Conservation (phyloP, 2,113 vertebrate genomes). For the Cyphomyrus plagiostoma region DNA sequence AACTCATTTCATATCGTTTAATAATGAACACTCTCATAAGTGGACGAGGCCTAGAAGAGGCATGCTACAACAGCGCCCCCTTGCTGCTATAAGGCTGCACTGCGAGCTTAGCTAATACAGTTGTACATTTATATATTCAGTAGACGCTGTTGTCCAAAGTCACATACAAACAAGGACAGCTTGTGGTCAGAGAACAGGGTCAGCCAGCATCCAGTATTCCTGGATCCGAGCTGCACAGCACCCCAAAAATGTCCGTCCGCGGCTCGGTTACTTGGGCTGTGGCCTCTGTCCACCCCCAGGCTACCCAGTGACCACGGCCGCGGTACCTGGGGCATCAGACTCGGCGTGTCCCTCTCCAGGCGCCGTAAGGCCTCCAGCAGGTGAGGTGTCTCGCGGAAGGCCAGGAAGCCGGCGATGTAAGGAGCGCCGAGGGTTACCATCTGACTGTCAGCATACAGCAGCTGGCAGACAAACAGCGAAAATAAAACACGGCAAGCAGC, state of each 20-base stretch:
- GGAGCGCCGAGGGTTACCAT: conserved; percentile 75
- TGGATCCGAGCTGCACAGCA: background rate
- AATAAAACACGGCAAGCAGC: background rate
- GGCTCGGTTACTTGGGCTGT: background rate
- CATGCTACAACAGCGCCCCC: background rate
- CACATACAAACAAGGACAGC: background rate
- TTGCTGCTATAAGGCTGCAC: background rate
- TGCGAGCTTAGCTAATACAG: background rate
- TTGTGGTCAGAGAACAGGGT: background rate
- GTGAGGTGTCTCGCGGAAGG: conserved; percentile 79
- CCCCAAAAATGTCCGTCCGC: background rate
- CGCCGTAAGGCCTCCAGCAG: conserved; percentile 71
- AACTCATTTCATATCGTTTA: background rate
- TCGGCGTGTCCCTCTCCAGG: conserved; percentile 54
- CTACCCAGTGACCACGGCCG: background rate
- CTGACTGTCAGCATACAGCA: conserved; percentile 75
- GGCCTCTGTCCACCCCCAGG: background rate
- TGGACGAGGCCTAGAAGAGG: background rate
- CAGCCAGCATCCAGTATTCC: background rate
- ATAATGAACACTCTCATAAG: background rate
- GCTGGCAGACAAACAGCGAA: conserved; percentile 48
- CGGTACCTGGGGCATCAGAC: conserved; percentile 75
- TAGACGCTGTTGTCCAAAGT: background rate
- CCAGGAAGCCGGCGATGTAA: conserved; percentile 83
- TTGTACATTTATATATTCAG: background rate